These are phyloP conservation scores for Harpegnathos saltator DNA, from an alignment of 1,140 invertebrate species.

Conservation along the genomic window DNA sequence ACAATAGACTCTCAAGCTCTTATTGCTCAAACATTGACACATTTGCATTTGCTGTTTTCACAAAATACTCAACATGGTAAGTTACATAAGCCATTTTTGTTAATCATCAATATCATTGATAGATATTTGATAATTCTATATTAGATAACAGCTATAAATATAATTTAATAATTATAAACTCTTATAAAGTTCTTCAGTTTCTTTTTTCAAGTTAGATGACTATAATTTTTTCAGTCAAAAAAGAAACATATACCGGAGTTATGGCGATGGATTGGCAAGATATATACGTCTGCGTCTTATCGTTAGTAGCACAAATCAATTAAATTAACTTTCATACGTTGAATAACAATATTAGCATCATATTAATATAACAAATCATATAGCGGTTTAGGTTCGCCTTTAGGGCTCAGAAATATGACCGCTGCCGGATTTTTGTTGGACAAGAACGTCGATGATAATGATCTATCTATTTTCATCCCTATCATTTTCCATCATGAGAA, in stretches of 20 bases:
- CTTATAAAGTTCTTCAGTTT: neutral
- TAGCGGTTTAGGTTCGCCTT: conserved; percentile 79
- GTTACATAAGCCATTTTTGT: neutral
- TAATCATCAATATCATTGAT: too few species aligned
- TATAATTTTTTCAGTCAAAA: conserved; percentile 76
- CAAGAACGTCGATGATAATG: conserved; percentile 72
- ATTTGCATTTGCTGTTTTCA: conserved; percentile 67
- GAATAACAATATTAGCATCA: neutral
- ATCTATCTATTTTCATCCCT: conserved; percentile 77
- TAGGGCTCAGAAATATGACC: conserved; percentile 75
- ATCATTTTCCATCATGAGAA: conserved; percentile 77
- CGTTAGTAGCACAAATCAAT: conserved; percentile 87
- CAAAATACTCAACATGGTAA: conserved; percentile 57
- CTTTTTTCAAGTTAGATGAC: conserved; percentile 58
- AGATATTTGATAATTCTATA: too few species aligned
- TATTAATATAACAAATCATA: conserved; percentile 20
- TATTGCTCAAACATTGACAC: conserved; percentile 71
- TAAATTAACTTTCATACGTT: neutral
- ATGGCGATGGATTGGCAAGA: conserved; percentile 89
- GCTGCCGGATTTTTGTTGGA: conserved; percentile 81
- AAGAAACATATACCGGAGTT: conserved; percentile 87
- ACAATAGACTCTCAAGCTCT: conserved; percentile 71
- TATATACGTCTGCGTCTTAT: conserved; percentile 90
- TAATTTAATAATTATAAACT: too few species aligned
- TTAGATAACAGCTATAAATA: too few species aligned